A percentile compares a stretch with the other conserved stretches of the same genome.
These are phyloP conservation scores for Epicampocera succincta DNA, from an alignment of 2,888 invertebrate species.

Conservation along the genomic window DNA sequence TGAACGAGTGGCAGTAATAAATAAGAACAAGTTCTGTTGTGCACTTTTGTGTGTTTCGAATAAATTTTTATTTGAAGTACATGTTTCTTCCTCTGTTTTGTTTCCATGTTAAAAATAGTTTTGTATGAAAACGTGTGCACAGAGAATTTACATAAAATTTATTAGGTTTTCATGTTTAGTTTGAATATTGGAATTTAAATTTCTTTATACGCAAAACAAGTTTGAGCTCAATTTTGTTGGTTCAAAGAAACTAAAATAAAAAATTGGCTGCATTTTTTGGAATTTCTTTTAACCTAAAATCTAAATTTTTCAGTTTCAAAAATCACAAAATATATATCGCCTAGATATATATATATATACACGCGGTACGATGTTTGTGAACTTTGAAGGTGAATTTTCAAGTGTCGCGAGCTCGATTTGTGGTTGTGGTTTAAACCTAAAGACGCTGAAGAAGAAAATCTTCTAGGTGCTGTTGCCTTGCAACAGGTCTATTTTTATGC, in stretches of 20 bases:
- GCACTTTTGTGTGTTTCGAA: constrained; percentile 22
- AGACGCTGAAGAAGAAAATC: too few species aligned
- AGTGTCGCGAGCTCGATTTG: too few species aligned
- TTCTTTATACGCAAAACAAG: constrained; percentile 17
- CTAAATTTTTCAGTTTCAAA: too few species aligned
- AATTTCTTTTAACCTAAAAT: too few species aligned
- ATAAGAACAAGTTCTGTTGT: constrained; percentile 11
- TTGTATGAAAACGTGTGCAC: constrained; percentile 3
- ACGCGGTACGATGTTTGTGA: too few species aligned
- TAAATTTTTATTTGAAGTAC: constrained; percentile 51
- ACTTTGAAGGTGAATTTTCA: too few species aligned
- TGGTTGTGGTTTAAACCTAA: too few species aligned
- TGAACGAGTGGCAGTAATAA: constrained; percentile 22
- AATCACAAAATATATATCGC: too few species aligned
- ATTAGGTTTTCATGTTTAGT: constrained; percentile 55
- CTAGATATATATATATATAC: too few species aligned
- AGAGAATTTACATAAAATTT: constrained; percentile 48
- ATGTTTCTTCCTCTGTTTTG: constrained; percentile 27
- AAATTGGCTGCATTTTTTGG: too few species aligned
- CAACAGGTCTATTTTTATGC: too few species aligned
- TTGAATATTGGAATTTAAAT: constrained; percentile 9
- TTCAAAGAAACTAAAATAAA: not conserved
- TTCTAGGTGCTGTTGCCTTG: too few species aligned
- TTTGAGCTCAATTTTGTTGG: constrained; percentile 28
- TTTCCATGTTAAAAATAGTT: not conserved